Base-by-base conservation (phyloP, 2,797 vertebrate genomes). In the Austrolebias charrua region DNA sequence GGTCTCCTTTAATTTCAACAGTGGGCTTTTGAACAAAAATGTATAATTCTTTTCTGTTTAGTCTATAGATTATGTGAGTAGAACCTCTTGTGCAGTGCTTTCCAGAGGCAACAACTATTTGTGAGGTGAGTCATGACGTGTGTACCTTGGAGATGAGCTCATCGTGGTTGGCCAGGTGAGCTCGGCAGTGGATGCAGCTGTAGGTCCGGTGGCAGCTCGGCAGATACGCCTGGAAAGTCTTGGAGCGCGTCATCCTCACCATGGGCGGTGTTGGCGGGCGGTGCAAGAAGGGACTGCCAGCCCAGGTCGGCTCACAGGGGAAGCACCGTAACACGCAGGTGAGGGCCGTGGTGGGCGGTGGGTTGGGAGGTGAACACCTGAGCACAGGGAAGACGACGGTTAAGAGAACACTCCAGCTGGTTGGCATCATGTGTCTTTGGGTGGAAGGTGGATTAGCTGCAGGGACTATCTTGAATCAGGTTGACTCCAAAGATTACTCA, bases 71-170 rank as follows among this genome's bases (percentile, higher is more conserved):
- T n/a, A n/a, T n/a, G n/a, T n/a, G n/a, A n/a, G n/a, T n/a, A n/a
- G n/a, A n/a, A n/a, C n/a, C n/a, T n/a, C n/a, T n/a, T n/a, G n/a
- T n/a, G n/a, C n/a, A n/a, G n/a, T n/a, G n/a, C n/a, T n/a, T n/a
- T n/a, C n/a, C n/a, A n/a, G n/a, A n/a, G n/a, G n/a, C n/a, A n/a
- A n/a, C n/a, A n/a, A n/a, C n/a, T n/a, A n/a, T n/a, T n/a, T n/a
- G n/a, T n/a, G n/a, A n/a, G n/a, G n/a, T n/a, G n/a, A n/a, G n/a
- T n/a, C n/a, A n/a, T n/a, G n/a, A n/a, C n/a, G n/a, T n/a, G n/a
- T n/a, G n/a, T n/a, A 95, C 96, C 96, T 99, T 99, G 80, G 97
- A 99, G 91, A 99, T 98, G 82, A 99, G 95, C 89, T 99, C 97
- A 53, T 99, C 97, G 0, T 99, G 97, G 78, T 96, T 98, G 88